A percentile compares a stretch with the other conserved stretches of the same genome.
Evolutionary conservation across 2,113 vertebrate species (phyloP).

Genomic region (Procavia capensis): DNA sequence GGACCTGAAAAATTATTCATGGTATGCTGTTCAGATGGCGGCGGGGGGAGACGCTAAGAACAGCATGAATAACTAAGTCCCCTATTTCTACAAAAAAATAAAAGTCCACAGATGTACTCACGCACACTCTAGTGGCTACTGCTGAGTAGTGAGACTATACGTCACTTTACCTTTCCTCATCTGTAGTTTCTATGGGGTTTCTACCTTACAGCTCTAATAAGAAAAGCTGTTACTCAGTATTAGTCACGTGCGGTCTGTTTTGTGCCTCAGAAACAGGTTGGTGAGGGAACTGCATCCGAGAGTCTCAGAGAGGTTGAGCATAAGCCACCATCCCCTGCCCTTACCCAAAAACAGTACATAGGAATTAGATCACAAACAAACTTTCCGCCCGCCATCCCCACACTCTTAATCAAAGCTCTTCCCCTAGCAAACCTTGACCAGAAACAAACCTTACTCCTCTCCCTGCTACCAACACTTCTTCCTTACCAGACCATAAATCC

Average conservation of each 20-base stretch:
- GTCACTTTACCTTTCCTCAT: not conserved
- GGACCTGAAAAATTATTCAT: not conserved
- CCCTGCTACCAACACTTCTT: too few species aligned
- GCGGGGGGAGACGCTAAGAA: too few species aligned
- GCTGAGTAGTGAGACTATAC: not conserved
- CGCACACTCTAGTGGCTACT: conserved; percentile 30
- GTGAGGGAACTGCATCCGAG: too few species aligned
- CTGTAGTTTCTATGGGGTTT: not conserved
- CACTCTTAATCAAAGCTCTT: too few species aligned
- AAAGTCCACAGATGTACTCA: not conserved
- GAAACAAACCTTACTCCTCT: too few species aligned
- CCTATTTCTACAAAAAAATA: not conserved
- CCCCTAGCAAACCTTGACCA: too few species aligned
- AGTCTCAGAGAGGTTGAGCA: too few species aligned
- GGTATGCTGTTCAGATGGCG: rapidly evolving
- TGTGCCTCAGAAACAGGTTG: not conserved
- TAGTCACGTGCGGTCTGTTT: rapidly evolving
- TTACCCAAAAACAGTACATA: too few species aligned
- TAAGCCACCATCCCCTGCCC: too few species aligned
- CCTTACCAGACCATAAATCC: too few species aligned
- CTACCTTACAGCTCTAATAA: not conserved
- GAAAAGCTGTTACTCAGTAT: not conserved
- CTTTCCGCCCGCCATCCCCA: too few species aligned
- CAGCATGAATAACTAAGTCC: not conserved
- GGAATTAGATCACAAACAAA: too few species aligned